These are phyloP conservation scores for Electrophaes corylata DNA, from an alignment of 2,888 invertebrate species.

Conservation along the genomic window DNA sequence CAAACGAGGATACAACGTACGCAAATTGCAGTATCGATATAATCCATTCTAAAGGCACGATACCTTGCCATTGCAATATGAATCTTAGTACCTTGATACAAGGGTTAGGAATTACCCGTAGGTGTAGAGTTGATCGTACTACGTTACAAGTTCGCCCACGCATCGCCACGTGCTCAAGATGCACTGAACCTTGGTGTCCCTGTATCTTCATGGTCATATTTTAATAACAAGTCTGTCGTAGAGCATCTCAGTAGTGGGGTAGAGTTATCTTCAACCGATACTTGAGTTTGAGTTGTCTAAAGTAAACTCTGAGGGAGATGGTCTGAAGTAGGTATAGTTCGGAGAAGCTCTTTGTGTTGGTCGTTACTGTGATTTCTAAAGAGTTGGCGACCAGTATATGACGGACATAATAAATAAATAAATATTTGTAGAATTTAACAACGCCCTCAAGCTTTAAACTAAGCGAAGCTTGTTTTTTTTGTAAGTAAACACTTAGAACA, in stretches of 20 bases:
- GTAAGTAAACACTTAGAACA: too few species aligned
- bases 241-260: constrained; percentile 27
- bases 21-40: constrained; percentile 40
- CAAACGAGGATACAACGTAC: constrained; percentile 36
- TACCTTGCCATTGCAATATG: constrained; percentile 3
- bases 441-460: too few species aligned
- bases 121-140: constrained; percentile 35
- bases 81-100: constrained; percentile 21
- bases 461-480: too few species aligned
- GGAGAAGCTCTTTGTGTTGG: constrained; percentile 13
- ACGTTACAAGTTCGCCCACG: constrained; percentile 71
- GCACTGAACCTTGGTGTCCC: constrained; percentile 46
- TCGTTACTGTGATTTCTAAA: background rate
- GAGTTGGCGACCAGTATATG: background rate
- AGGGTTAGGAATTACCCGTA: constrained; percentile 7
- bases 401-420: background rate
- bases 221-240: constrained; percentile 37
- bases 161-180: constrained; percentile 59
- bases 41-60: constrained; percentile 20
- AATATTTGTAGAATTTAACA: too few species aligned
- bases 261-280: constrained; percentile 27
- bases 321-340: constrained; percentile 13
- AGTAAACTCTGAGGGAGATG: constrained; percentile 14
- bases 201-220: constrained; percentile 42
- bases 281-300: constrained; percentile 24